A percentile compares a stretch with the other conserved stretches of the same genome.
These are phyloP conservation scores for Acrocephalus kingi DNA, from an alignment of 2,113 vertebrate species.

Conservation along the genomic window DNA sequence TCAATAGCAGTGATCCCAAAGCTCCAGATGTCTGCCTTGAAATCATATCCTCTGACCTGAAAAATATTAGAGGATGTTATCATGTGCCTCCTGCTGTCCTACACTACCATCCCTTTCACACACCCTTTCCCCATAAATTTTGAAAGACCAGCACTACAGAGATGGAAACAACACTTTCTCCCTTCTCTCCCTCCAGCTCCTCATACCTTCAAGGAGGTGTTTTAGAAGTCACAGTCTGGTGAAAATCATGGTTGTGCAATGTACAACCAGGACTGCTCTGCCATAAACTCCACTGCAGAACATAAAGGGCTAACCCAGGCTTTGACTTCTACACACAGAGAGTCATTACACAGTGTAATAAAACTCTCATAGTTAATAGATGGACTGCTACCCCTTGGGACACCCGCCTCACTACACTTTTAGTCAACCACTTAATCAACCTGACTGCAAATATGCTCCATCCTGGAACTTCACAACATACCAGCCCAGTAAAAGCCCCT, in stretches of 20 bases:
- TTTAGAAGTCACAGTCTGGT: not conserved
- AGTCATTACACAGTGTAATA: not conserved
- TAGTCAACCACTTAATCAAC: not conserved
- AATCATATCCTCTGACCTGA: conserved; percentile 96
- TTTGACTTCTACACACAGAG: not conserved
- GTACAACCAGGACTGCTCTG: not conserved
- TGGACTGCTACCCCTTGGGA: not conserved
- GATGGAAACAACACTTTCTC: not conserved
- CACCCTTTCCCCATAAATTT: rapidly evolving
- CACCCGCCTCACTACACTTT: not conserved
- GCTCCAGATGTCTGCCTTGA: conserved; percentile 99
- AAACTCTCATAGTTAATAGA: not conserved
- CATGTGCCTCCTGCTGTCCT: not conserved
- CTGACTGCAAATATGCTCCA: not conserved
- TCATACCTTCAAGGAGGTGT: not conserved
- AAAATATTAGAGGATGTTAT: not conserved
- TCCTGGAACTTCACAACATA: not conserved
- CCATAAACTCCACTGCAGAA: not conserved
- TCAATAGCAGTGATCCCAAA: conserved; percentile 99
- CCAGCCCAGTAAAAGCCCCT: not conserved
- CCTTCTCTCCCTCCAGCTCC: not conserved
- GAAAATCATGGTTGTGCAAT: not conserved
- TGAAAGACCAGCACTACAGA: not conserved
- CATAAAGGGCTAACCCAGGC: not conserved
- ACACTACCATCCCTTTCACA: not conserved